phyloP scores from a whole-genome alignment of 30 jellyfish, hydroid and myxozoan genomes.

The Nemopilema nomurai region DNA sequence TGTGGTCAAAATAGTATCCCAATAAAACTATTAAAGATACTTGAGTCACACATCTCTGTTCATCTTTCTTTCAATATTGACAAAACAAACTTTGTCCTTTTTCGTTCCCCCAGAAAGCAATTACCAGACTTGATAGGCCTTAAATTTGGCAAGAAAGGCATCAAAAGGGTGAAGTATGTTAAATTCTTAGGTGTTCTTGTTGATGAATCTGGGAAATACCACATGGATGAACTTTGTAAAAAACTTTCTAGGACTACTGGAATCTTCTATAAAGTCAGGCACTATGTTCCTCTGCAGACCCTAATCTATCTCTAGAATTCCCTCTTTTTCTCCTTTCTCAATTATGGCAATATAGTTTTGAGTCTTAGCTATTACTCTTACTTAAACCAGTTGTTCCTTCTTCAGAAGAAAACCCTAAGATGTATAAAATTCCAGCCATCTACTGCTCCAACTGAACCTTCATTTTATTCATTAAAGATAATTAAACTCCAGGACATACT shows the following conservation, averaged over 20 bases:
- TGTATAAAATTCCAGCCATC: slow-evolving; percentile 39
- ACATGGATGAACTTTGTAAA: slow-evolving; percentile 7
- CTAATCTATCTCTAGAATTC: slow-evolving; percentile 19
- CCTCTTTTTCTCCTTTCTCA: background rate
- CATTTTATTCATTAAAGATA: background rate
- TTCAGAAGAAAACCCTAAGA: slow-evolving; percentile 38
- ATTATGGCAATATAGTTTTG: background rate
- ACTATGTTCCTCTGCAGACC: slow-evolving; percentile 19
- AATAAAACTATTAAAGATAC: slow-evolving; percentile 1
- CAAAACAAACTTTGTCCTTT: slow-evolving; percentile 18
- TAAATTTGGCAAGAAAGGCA: background rate
- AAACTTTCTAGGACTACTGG: slow-evolving; percentile 59
- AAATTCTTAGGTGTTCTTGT: slow-evolving; percentile 58
- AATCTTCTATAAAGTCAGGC: slow-evolving; percentile 12
- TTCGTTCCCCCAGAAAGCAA: slow-evolving; percentile 9
- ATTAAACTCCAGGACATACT: background rate
- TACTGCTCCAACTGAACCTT: slow-evolving; percentile 32
- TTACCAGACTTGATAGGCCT: too few relatives aligned
- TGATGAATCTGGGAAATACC: slow-evolving; percentile 40
- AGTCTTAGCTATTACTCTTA: background rate
- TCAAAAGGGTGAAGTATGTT: slow-evolving; percentile 7
- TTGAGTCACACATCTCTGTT: slow-evolving; percentile 28
- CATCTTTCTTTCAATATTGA: too few relatives aligned
- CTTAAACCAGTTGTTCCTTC: slow-evolving; percentile 1
- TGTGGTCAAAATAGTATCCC: slow-evolving; percentile 1